Evolutionary conservation across 23 tunicate species (phyloP).

Genomic region (Styela clava): DNA sequence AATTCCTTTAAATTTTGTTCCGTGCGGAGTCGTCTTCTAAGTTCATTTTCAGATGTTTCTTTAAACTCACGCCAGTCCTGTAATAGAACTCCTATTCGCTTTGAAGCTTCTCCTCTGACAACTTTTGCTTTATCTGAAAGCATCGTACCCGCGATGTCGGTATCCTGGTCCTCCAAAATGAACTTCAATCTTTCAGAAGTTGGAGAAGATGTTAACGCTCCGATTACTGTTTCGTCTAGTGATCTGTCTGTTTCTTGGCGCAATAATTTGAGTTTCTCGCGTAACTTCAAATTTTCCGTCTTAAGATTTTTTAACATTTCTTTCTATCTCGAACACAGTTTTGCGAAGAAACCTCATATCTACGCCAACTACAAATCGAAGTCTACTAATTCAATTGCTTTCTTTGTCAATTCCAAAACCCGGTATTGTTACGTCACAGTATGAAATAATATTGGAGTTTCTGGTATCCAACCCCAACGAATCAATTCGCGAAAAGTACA

Average conservation of each 20-base stretch:
- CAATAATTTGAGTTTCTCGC: slow-evolving; percentile 32
- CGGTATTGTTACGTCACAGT: too few species aligned
- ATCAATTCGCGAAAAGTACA: too few species aligned
- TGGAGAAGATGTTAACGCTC: background rate
- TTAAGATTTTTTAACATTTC: slow-evolving; percentile 47
- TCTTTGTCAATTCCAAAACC: too few species aligned
- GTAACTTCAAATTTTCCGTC: slow-evolving; percentile 30
- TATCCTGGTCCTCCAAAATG: background rate
- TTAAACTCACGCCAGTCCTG: slow-evolving; percentile 67
- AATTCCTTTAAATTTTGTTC: slow-evolving; percentile 56
- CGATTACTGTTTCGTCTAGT: background rate
- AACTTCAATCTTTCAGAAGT: background rate
- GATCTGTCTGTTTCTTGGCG: slow-evolving; percentile 3
- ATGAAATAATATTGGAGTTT: too few species aligned
- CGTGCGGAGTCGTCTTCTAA: slow-evolving; percentile 38
- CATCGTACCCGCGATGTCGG: background rate
- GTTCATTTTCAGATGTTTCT: slow-evolving; percentile 61
- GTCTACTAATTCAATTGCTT: too few species aligned
- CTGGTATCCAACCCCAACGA: too few species aligned
- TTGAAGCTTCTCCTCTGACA: slow-evolving; percentile 74
- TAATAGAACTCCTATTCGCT: slow-evolving; percentile 48
- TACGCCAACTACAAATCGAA: background rate
- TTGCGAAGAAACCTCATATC: background rate
- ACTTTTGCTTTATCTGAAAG: slow-evolving; percentile 60
- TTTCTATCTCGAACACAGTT: background rate